Base-by-base conservation (phyloP, 2,797 vertebrate species). In the Odontamblyopus rebecca region DNA sequence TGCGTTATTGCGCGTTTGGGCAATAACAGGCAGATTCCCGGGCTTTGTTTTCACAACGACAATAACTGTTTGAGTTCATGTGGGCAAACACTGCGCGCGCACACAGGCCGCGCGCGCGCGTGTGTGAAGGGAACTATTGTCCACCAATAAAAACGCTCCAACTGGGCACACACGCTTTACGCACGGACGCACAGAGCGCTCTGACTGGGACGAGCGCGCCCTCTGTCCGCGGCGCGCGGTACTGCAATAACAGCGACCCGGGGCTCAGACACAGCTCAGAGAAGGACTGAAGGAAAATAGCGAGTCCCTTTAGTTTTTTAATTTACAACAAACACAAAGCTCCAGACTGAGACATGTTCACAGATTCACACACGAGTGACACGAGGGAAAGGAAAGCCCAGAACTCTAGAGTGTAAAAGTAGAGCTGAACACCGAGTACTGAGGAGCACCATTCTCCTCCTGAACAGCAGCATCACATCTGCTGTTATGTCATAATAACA, bases 51-150 rank as follows among this genome's bases (percentile, higher is more conserved):
- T 78, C 77, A 78, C 84, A 69, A 44, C 77, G 67, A 81, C 86
- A 66, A 60, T 85, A 85, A 81, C 60, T 69, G 81, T 82, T 82
- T 70, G 82, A 80, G 66, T 72, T 69, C 77, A 71, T 87, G 82
- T 89, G 75, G 75, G 86, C 83, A 89, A 89, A 91, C 89, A 87
- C 61, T 5, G 84, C 73, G 76, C 73, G 76, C 67, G 80, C 85
- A n/a, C 82, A 72, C 66, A 0, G 2, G 61, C 76, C 59, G 74
- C 44, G 75, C 13, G n/a, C 11, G 23, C 57, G 38, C 64, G 77
- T 56, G 78, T 70, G 75, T 53, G 54, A 32, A 57, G 61, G 35
- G 4, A 27, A 15, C 70, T 70, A 69, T 83, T 82, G 81, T 86
- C 72, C 54, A 44, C 63, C 70, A 74, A 80, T 78, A 71, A 62